Evolutionary conservation across 1,140 invertebrate species (phyloP), one percentile per base, ranked within the genome.

Genomic region (Platyscapa corneri): DNA sequence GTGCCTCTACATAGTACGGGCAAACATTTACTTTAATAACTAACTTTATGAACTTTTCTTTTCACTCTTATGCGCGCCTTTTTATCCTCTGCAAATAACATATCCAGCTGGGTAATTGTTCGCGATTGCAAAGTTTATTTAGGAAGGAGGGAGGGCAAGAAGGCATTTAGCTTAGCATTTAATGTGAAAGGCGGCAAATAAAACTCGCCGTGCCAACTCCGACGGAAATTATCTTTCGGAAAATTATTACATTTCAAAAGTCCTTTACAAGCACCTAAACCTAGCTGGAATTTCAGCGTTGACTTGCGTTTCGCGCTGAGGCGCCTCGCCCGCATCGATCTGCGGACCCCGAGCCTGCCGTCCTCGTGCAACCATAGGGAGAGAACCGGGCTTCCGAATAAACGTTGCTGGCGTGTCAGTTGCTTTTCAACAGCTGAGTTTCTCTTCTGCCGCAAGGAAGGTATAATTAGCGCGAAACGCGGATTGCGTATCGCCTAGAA

Each of bases 71-170:
- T 23, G 1, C 34, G 10, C 14, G 0, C 37, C 16, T 70, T 37
- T 30, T 70, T 37, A 20, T 70, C 67, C 67, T 70, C 67, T 5
- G 34, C 67, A 70, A 70, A 70, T 37, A 70, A 37, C 67, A 8
- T 30, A 20, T 20, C 18, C 34, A 39, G 34, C 5, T 18, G 67
- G 12, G 67, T 70, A 70, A 70, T 70, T 70, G 32, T 16, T 70
- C 67, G 16, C 34, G 67, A 70, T 70, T 70, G 67, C 67, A 70
- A 20, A 70, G 67, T 70, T 70, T 34, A 37, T 70, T 70, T 70
- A 37, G 67, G 18, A 37, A 3, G 34, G 12, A 37, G 34, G 8
- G 67, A 70, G 30, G 67, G 18, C 32, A 70, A 39, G 32, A 42
- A 74, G 12, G 23, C 23, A 23, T 37, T 39, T 70, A 16, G 18